Base-by-base conservation (phyloP, 2,888 invertebrate species). In the Aspidiotus destructor region DNA sequence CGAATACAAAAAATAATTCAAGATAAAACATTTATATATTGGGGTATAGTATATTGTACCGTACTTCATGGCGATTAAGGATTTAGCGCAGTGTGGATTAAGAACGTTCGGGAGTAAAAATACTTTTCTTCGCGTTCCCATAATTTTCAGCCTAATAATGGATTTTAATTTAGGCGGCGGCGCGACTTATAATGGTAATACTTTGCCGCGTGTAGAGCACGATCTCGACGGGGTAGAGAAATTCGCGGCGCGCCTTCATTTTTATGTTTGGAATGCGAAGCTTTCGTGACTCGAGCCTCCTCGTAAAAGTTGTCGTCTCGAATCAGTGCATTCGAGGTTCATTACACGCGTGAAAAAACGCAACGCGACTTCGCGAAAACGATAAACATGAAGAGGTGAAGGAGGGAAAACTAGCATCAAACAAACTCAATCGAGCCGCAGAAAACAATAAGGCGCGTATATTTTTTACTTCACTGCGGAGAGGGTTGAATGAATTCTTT, bases 191-290 rank as follows among this genome's bases (percentile, higher is more conserved):
- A 28, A 28, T 28, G 5, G 28, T 28, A 28, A 5, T 28, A 28
- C 28, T 28, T 28, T 28, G 28, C 28, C 28, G 28, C 28, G 28
- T 28, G 48, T 13, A 48, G 6, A 48, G n/a, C 10, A 48, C 48
- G 48, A 48, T 13, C 10, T n/a, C 10, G n/a, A n/a, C 48, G 11
- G 48, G 6, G 11, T 48, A n/a, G 48, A 48, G n/a, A 48, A 48
- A 6, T n/a, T n/a, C 48, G 48, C 48, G 48, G 11, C 48, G 48
- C 48, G n/a, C 48, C 48, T 13, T 48, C n/a, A 6, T 48, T 48
- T 48, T 48, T 48, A 48, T 48, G 48, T 48, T 48, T 48, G 48
- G n/a, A 48, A 48, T 48, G n/a, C n/a, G n/a, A 48, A 48, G n/a
- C 11, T 48, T 48, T 48, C 48, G 48, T 48, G 48, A 48, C 48